Conservation (phyloP, 2,888 invertebrate species). For the Xanthia icteritia region DNA sequence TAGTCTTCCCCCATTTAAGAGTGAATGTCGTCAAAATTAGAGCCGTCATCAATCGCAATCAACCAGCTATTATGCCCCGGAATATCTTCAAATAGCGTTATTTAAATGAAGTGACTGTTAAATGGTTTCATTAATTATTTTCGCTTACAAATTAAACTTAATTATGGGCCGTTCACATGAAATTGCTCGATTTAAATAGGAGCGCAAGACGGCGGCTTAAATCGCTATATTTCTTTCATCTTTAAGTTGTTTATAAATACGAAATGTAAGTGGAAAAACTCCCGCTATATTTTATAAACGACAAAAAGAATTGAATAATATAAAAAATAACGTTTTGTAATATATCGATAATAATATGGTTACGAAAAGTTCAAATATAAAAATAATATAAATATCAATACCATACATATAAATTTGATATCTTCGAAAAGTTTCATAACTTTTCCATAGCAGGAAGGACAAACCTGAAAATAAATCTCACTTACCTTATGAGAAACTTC, state of each 20-base stretch:
- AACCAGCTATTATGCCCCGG: constrained; percentile 27
- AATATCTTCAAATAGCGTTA: constrained; percentile 34
- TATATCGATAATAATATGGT: no score
- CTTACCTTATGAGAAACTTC: constrained; percentile 71
- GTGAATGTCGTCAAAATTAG: constrained; percentile 26
- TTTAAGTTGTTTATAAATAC: neutral
- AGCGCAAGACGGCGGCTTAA: neutral
- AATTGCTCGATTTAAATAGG: constrained; percentile 9
- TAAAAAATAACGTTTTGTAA: neutral
- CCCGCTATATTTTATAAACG: neutral
- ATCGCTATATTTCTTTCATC: neutral
- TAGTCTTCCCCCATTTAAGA: constrained; percentile 4
- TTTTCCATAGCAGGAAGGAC: constrained; percentile 30
- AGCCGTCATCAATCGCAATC: constrained; percentile 36
- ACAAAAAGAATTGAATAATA: neutral
- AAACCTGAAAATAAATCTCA: constrained; percentile 22
- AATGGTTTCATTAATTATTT: constrained; percentile 49
- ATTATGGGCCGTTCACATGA: constrained; percentile 11
- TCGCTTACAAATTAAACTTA: constrained; percentile 41
- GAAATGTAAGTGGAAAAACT: neutral
- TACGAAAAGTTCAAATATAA: neutral
- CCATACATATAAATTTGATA: constrained; percentile 6
- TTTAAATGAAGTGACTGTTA: constrained; percentile 42
- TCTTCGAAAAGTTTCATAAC: constrained; percentile 61
- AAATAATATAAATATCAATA: no score